These are phyloP conservation scores for Corythaixoides concolor DNA, from an alignment of 2,113 vertebrate species.

Conservation along the genomic window DNA sequence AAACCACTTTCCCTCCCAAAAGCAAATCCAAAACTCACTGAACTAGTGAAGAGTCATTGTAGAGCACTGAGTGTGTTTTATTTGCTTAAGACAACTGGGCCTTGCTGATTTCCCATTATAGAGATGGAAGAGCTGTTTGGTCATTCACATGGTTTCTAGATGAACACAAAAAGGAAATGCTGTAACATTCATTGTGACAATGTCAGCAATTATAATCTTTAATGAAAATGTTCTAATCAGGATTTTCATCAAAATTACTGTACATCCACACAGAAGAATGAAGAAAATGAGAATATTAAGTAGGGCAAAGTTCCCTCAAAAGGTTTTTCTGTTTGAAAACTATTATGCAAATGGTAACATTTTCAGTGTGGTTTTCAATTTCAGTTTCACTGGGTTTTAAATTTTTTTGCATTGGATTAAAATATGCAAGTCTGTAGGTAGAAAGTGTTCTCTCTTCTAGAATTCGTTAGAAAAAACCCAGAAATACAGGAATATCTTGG, in stretches of 20 bases:
- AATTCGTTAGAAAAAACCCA: background rate
- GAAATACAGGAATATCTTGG: background rate
- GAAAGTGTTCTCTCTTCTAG: background rate
- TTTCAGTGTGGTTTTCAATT: background rate
- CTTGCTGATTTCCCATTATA: background rate
- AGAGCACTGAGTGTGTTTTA: background rate
- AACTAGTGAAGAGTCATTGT: background rate
- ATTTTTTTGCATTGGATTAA: background rate
- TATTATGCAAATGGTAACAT: background rate
- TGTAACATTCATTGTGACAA: background rate
- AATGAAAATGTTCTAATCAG: background rate
- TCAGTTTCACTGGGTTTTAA: background rate
- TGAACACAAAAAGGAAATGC: background rate
- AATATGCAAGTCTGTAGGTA: background rate
- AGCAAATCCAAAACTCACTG: background rate
- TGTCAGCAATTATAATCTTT: background rate
- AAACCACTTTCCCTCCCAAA: background rate
- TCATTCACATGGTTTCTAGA: background rate
- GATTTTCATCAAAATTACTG: background rate
- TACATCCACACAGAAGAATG: background rate
- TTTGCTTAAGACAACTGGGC: background rate
- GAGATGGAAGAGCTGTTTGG: background rate
- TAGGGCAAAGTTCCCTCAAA: background rate
- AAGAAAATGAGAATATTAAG: background rate
- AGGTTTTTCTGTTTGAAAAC: background rate